Evolutionary conservation across 2,888 invertebrate species (phyloP).

Genomic region (Formica aserva): DNA sequence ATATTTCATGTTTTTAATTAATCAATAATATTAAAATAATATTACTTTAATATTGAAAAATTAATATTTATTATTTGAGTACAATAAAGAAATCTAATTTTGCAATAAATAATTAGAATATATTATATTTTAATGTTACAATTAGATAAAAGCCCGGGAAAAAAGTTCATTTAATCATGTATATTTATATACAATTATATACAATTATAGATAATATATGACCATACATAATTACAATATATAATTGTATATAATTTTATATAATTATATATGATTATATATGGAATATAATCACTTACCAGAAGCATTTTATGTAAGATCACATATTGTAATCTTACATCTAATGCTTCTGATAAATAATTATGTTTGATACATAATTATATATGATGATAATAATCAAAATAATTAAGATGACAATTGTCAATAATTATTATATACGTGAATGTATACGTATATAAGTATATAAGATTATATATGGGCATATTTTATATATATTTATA

Average conservation of each 20-base stretch:
- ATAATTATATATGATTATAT: not conserved
- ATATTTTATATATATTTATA: not conserved
- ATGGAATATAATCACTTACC: not conserved
- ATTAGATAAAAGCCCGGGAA: not conserved
- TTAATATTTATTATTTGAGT: not conserved
- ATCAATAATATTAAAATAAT: not conserved
- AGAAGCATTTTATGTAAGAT: not conserved
- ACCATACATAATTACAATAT: not conserved
- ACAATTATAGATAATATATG: not conserved
- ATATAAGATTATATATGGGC: not conserved
- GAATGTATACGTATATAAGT: not conserved
- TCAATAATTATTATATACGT: not conserved
- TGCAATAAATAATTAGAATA: not conserved
- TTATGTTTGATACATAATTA: not conserved
- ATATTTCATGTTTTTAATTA: too few species aligned
- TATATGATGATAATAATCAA: not conserved
- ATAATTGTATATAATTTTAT: not conserved
- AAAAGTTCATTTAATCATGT: not conserved
- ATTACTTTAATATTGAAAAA: not conserved
- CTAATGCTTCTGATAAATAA: not conserved
- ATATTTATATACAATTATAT: not conserved
- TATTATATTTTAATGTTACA: not conserved
- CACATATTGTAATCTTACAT: not conserved
- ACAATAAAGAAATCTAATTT: not conserved
- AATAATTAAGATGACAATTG: not conserved